Percentiles rank a stretch among this genome's conserved stretches.
Conservation (phyloP, 2,797 vertebrate species). For the Lacerta viridis region DNA sequence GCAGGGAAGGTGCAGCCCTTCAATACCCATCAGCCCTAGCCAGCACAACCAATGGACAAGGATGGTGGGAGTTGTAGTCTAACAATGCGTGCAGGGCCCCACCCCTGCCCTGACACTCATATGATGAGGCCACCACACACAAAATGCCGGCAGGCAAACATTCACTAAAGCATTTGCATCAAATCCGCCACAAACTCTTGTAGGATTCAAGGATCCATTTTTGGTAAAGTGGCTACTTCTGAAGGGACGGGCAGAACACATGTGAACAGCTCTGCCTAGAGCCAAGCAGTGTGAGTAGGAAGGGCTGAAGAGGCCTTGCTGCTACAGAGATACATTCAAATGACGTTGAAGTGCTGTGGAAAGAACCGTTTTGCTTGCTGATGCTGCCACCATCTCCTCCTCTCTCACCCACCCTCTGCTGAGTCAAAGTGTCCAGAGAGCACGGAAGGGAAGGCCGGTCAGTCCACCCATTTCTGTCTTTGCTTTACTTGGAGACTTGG, state of each 20-base stretch:
- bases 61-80: too few species aligned
- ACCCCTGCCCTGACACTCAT: neutral
- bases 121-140: neutral
- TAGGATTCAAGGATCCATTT: neutral
- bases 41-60: neutral
- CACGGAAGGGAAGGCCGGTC: conserved; percentile 59
- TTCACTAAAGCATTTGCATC: neutral
- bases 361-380: conserved; percentile 54
- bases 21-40: neutral
- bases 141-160: neutral
- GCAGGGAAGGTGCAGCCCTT: neutral
- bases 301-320: conserved; percentile 44
- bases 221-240: neutral
- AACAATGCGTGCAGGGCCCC: neutral
- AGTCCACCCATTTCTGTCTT: conserved; percentile 44
- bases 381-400: conserved; percentile 51
- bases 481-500: conserved; percentile 90
- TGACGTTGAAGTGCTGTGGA: conserved; percentile 56
- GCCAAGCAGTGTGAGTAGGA: conserved; percentile 30
- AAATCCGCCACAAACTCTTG: too few species aligned
- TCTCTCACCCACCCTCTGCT: conserved; percentile 7
- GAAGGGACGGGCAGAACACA: conserved; percentile 28
- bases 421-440: conserved; percentile 28
- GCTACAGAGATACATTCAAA: conserved; percentile 68
- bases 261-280: conserved; percentile 61